Percentiles rank a stretch among this genome's conserved stretches.
Evolutionary conservation across 2,113 vertebrate species (phyloP).

Genomic region (Myxocyprinus asiaticus): DNA sequence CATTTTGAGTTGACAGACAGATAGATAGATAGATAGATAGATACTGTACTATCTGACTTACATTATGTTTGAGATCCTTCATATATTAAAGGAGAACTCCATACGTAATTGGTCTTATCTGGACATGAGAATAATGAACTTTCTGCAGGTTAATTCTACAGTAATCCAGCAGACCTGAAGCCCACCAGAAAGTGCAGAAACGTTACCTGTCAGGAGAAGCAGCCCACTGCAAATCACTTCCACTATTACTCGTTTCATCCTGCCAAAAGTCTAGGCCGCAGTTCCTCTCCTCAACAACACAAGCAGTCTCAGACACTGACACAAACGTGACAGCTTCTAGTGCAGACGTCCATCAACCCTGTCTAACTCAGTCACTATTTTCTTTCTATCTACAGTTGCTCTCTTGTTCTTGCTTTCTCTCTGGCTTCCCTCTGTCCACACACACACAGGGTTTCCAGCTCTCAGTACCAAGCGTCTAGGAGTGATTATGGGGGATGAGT

Average conservation of each 20-base stretch:
- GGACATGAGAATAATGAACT: too few relatives aligned
- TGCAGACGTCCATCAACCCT: conserved; percentile 28
- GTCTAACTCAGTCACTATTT: conserved; percentile 7
- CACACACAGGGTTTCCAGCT: conserved; percentile 45
- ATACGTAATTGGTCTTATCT: too few relatives aligned
- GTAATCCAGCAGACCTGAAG: conserved; percentile 4
- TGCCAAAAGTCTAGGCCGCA: conserved; percentile 35
- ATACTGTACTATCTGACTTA: too few relatives aligned
- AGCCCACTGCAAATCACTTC: conserved; percentile 45
- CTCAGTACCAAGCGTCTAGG: conserved; percentile 69
- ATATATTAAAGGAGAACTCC: not conserved
- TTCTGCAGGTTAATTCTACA: not conserved
- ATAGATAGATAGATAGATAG: too few relatives aligned
- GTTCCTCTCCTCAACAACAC: conserved; percentile 10
- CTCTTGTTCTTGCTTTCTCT: not conserved
- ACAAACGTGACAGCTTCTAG: conserved; percentile 28
- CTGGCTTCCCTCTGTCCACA: conserved; percentile 9
- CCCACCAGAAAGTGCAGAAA: not conserved
- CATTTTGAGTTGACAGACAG: too few relatives aligned
- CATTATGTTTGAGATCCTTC: not conserved
- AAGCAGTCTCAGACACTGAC: conserved; percentile 1
- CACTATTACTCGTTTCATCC: conserved; percentile 41
- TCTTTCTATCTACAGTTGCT: not conserved
- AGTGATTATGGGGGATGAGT: conserved; percentile 72
- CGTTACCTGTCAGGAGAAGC: conserved; percentile 53